Percentiles rank a stretch among this genome's conserved stretches.
Conservation (phyloP, 2,888 invertebrate species). For the Cryptocephalus moraei region DNA sequence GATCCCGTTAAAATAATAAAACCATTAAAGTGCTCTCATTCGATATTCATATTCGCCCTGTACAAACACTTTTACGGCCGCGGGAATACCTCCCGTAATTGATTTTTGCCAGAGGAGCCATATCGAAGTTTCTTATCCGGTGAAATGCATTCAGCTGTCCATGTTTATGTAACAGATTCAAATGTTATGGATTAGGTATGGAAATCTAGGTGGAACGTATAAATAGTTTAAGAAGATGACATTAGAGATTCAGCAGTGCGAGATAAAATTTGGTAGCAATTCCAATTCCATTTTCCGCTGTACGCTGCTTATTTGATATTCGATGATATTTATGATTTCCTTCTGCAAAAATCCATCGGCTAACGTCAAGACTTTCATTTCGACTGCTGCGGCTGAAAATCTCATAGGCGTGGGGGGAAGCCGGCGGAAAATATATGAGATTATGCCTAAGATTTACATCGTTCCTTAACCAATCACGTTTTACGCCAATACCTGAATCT, state of each 20-base stretch:
- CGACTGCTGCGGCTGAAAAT: no score
- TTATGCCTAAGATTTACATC: no score
- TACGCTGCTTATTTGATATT: slow-evolving; percentile 32
- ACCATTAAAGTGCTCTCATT: no score
- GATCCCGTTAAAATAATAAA: no score
- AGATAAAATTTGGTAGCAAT: slow-evolving; percentile 23
- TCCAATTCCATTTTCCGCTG: slow-evolving; percentile 22
- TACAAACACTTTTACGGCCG: no score
- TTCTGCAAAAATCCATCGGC: slow-evolving; percentile 15
- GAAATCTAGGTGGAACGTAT: slow-evolving; percentile 14
- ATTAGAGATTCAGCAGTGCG: slow-evolving; percentile 21
- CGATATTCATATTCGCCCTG: no score
- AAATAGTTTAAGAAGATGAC: slow-evolving; percentile 14
- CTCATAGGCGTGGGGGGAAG: no score
- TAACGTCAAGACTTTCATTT: slow-evolving; percentile 7
- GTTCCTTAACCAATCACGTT: no score
- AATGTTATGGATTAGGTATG: slow-evolving; percentile 14
- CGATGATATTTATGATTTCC: slow-evolving; percentile 34
- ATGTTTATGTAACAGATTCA: slow-evolving; percentile 17
- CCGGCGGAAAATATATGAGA: no score
- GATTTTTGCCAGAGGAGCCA: not conserved
- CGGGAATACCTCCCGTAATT: no score
- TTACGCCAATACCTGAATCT: no score
- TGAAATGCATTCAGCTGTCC: slow-evolving; percentile 1
- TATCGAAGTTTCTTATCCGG: not conserved